These are phyloP conservation scores for Nasonia oneida DNA, from an alignment of 2,888 invertebrate genomes.

Conservation along the genomic window DNA sequence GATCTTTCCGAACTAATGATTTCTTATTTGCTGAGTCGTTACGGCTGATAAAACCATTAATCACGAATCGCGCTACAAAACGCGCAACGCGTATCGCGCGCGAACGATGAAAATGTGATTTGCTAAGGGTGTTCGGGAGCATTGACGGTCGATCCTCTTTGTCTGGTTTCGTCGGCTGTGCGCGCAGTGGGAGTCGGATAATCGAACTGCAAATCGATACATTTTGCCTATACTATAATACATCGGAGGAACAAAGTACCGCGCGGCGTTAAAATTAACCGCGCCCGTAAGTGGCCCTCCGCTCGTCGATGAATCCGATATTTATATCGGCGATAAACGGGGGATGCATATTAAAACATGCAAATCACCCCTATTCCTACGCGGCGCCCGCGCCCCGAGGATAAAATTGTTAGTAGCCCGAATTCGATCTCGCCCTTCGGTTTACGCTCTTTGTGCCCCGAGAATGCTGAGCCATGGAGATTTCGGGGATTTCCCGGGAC, in stretches of 20 bases:
- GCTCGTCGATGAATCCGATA: constrained; percentile 67
- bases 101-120: constrained; percentile 58
- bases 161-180: constrained; percentile 11
- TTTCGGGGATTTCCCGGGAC: background rate
- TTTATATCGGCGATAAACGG: constrained; percentile 71
- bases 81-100: constrained; percentile 33
- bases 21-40: constrained; percentile 60
- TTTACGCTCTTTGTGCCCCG: background rate
- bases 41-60: constrained; percentile 51
- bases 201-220: background rate
- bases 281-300: constrained; percentile 63
- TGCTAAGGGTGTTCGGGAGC: constrained; percentile 36
- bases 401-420: background rate
- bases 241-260: constrained; percentile 19
- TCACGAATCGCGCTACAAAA: constrained; percentile 50
- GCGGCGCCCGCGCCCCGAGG: background rate
- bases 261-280: constrained; percentile 31
- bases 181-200: constrained; percentile 1
- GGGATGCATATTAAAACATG: constrained; percentile 70
- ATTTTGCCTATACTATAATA: background rate
- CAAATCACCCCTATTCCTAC: constrained; percentile 62
- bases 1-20: constrained; percentile 50
- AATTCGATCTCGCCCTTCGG: background rate
- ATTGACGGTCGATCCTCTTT: constrained; percentile 43
- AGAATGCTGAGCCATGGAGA: constrained; percentile 25